Evolutionary conservation across 2,888 invertebrate genomes (phyloP).

Genomic region (Muschampia plurimacula): DNA sequence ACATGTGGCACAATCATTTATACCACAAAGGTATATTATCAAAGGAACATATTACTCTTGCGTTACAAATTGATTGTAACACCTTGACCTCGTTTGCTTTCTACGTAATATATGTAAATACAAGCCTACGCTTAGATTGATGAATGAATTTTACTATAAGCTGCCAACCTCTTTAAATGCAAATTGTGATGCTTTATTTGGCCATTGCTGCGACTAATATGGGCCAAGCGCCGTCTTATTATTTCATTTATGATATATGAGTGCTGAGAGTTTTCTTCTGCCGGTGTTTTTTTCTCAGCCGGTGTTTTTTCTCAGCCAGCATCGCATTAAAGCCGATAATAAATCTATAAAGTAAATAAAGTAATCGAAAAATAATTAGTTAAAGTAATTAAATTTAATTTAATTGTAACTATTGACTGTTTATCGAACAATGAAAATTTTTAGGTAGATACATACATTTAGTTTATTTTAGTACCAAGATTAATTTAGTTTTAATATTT

Average conservation of each 20-base stretch:
- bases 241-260: constrained; percentile 6
- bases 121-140: constrained; percentile 56
- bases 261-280: too few relatives aligned
- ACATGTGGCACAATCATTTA: constrained; percentile 8
- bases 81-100: constrained; percentile 73
- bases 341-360: too few relatives aligned
- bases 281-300: too few relatives aligned
- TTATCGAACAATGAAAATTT: too few relatives aligned
- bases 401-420: too few relatives aligned
- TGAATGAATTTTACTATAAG: constrained; percentile 50
- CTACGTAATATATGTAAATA: constrained; percentile 67
- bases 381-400: too few relatives aligned
- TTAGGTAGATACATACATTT: too few relatives aligned
- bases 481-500: too few relatives aligned
- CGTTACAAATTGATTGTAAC: constrained; percentile 45
- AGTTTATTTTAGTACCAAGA: too few relatives aligned
- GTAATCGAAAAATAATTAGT: too few relatives aligned
- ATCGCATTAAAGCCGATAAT: too few relatives aligned
- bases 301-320: too few relatives aligned
- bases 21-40: constrained; percentile 7
- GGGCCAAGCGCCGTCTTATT: constrained; percentile 6
- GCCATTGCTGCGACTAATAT: constrained; percentile 25
- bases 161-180: constrained; percentile 28
- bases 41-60: constrained; percentile 36
- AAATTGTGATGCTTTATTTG: constrained; percentile 32